Conservation (phyloP, 1,140 invertebrate species). For the Zelostemma sp. region DNA sequence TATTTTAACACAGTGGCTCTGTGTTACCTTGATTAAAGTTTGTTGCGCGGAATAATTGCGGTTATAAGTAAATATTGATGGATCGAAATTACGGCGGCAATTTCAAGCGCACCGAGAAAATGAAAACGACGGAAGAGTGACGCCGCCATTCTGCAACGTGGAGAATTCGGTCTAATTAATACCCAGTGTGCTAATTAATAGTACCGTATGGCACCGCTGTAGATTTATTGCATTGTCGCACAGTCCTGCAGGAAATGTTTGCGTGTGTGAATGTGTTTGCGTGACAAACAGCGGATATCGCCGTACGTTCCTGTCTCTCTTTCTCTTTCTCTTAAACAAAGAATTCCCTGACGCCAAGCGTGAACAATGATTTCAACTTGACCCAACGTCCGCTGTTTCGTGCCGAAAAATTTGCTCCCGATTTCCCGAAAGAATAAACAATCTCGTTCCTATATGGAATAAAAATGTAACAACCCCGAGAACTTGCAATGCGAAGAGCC, state of each 20-base stretch:
- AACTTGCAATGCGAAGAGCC: no score
- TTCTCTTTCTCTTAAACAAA: conserved; percentile 13
- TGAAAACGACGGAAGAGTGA: conserved; percentile 37
- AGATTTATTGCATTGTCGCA: conserved; percentile 42
- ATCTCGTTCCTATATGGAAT: no score
- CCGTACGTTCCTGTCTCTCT: background rate
- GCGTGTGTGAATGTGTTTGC: conserved; percentile 16
- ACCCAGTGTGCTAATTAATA: conserved; percentile 45
- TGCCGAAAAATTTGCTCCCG: background rate
- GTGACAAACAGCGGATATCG: conserved; percentile 28
- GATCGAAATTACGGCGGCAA: conserved; percentile 36
- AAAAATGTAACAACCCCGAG: no score
- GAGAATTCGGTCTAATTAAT: conserved; percentile 47
- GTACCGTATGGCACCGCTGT: conserved; percentile 32
- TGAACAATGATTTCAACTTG: conserved; percentile 13
- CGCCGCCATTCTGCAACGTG: conserved; percentile 37
- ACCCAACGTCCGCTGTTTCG: background rate
- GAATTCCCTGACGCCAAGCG: conserved; percentile 12
- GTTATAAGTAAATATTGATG: conserved; percentile 33
- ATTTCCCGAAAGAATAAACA: background rate
- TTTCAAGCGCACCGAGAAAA: conserved; percentile 33
- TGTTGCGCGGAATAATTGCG: conserved; percentile 8
- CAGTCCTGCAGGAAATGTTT: conserved; percentile 25
- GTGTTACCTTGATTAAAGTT: no score
- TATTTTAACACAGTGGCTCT: no score